Evolutionary conservation across 1,140 invertebrate species (phyloP).

Genomic region (Thereuonema tuberculata): DNA sequence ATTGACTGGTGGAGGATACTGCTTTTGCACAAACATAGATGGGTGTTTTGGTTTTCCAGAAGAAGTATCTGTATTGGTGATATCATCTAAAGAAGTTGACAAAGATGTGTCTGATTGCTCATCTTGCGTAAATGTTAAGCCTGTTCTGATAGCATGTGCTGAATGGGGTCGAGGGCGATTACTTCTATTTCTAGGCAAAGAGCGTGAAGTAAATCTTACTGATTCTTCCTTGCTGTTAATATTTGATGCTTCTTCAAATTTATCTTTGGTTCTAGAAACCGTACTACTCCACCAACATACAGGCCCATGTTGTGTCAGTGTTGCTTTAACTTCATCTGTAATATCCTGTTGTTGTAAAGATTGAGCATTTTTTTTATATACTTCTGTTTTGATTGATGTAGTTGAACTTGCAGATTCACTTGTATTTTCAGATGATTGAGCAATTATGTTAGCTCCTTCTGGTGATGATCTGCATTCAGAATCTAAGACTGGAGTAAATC

Average conservation of each 20-base stretch:
- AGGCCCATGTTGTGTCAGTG: not conserved
- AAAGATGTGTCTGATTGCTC: no score
- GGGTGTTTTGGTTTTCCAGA: not conserved
- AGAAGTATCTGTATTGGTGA: not conserved
- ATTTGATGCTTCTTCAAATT: not conserved
- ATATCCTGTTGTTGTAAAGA: not conserved
- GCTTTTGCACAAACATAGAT: constrained; percentile 1
- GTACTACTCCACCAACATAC: not conserved
- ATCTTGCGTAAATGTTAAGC: no score
- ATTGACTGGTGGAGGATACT: constrained; percentile 8
- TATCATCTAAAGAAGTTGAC: not conserved
- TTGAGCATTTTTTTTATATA: no score
- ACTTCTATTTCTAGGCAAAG: not conserved
- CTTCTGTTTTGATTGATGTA: no score
- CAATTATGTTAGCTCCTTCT: not conserved
- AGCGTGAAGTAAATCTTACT: not conserved
- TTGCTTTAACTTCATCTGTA: not conserved
- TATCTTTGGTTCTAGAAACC: not conserved
- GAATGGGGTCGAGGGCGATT: not conserved
- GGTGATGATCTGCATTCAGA: not conserved
- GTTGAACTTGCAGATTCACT: not conserved
- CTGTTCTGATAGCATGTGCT: no score
- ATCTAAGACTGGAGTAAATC: not conserved
- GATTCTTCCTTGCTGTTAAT: not conserved
- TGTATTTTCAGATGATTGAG: not conserved